A percentile compares a stretch with the other conserved stretches of the same genome.
These are phyloP conservation scores for Colaptes auratus DNA, from an alignment of 2,113 vertebrate genomes.

Conservation along the genomic window DNA sequence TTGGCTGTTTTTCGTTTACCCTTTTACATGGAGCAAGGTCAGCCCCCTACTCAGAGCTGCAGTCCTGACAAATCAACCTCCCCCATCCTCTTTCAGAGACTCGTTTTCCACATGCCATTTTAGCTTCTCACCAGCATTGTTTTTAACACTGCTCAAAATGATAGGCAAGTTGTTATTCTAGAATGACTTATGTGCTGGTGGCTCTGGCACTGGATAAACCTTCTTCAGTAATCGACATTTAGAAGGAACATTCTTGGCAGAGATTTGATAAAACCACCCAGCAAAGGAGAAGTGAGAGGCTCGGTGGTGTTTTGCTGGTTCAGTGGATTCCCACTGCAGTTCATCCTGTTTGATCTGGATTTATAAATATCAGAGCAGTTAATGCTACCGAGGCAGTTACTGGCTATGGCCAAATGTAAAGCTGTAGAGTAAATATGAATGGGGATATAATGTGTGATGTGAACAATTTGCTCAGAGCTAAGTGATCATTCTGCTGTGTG, in stretches of 20 bases:
- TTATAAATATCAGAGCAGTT: conserved; percentile 28
- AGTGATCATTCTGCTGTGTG: not conserved
- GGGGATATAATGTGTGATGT: not conserved
- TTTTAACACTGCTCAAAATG: not conserved
- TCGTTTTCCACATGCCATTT: not conserved
- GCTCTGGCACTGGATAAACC: conserved; percentile 1
- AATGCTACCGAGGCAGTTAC: not conserved
- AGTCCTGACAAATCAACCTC: fast-evolving
- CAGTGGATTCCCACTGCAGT: not conserved
- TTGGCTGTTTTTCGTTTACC: not conserved
- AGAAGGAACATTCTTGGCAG: not conserved
- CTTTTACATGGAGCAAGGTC: not conserved
- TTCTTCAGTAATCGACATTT: not conserved
- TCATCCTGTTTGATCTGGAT: conserved; percentile 28
- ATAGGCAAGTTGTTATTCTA: not conserved
- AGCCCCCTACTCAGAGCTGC: not conserved
- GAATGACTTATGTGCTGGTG: not conserved
- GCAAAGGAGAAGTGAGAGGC: conserved; percentile 16
- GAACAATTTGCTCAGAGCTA: conserved; percentile 22
- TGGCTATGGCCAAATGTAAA: conserved; percentile 25
- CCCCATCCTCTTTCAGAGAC: not conserved
- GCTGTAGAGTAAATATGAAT: conserved; percentile 2
- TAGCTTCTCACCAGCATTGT: not conserved
- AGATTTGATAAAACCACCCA: not conserved
- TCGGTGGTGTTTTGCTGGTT: not conserved